phyloP scores from a whole-genome alignment of 2,113 vertebrate genomes.

The Pimephales promelas region DNA sequence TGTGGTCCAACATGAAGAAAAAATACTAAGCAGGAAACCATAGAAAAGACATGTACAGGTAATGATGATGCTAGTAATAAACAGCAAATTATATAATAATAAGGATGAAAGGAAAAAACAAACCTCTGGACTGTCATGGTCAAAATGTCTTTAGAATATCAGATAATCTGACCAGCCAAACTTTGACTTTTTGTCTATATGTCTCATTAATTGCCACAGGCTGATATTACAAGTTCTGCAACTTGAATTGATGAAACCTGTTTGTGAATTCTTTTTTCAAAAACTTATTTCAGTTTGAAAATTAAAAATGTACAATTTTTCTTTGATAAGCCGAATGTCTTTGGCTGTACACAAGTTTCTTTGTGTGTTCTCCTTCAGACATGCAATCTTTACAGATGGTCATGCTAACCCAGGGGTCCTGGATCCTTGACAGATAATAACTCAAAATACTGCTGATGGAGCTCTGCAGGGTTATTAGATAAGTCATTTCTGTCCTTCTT shows the following conservation, averaged over 20 bases:
- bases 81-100: no score
- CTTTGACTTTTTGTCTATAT: background rate
- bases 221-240: background rate
- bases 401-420: conserved; percentile 40
- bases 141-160: background rate
- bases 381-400: conserved; percentile 37
- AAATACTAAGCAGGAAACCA: background rate
- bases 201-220: no score
- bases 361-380: conserved; percentile 20
- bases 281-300: background rate
- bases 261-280: background rate
- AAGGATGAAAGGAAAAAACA: no score
- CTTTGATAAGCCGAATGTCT: background rate
- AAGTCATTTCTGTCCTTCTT: conserved; percentile 40
- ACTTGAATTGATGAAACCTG: background rate
- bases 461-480: conserved; percentile 24
- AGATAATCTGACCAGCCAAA: background rate
- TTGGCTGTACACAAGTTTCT: background rate
- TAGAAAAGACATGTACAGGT: background rate
- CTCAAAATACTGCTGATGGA: conserved; percentile 50
- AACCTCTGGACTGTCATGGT: background rate
- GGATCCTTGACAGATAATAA: conserved; percentile 58
- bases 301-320: background rate
- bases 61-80: no score
- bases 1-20: no score